Evolutionary conservation across 30 jellyfish, hydroid and myxozoan species (phyloP).

Genomic region (Aurelia sp.): DNA sequence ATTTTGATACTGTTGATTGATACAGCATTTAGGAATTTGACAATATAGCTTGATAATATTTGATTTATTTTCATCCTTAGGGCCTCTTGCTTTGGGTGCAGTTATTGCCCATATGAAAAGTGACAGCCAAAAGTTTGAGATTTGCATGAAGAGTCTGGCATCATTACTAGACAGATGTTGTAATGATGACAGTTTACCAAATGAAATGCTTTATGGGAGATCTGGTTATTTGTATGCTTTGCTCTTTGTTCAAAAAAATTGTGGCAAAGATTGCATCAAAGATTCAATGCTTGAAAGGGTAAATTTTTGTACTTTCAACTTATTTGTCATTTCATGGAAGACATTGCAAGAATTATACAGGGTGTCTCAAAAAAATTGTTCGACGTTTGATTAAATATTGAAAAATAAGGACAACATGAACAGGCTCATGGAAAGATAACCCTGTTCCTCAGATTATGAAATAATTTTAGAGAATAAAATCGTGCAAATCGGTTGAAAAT

Average conservation of each 20-base stretch:
- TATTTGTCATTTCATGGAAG: background rate
- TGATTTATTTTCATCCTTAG: constrained; percentile 19
- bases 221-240: constrained; percentile 83
- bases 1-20: too few relatives aligned
- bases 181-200: constrained; percentile 60
- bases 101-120: constrained; percentile 48
- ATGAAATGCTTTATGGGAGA: constrained; percentile 88
- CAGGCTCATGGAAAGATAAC: too few relatives aligned
- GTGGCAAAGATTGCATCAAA: constrained; percentile 10
- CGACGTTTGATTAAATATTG: too few relatives aligned
- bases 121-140: constrained; percentile 14
- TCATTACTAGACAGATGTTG: constrained; percentile 60
- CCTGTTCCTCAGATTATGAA: too few relatives aligned
- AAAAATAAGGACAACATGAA: too few relatives aligned
- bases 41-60: too few relatives aligned
- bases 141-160: background rate
- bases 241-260: constrained; percentile 53
- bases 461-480: too few relatives aligned
- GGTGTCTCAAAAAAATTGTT: too few relatives aligned
- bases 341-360: too few relatives aligned
- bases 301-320: background rate
- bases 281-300: constrained; percentile 49
- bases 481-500: too few relatives aligned
- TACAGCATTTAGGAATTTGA: too few relatives aligned
- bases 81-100: constrained; percentile 65